Evolutionary conservation across 2,113 vertebrate species (phyloP), one percentile per base, ranked within the genome.

Genomic region (Ailurus styani): DNA sequence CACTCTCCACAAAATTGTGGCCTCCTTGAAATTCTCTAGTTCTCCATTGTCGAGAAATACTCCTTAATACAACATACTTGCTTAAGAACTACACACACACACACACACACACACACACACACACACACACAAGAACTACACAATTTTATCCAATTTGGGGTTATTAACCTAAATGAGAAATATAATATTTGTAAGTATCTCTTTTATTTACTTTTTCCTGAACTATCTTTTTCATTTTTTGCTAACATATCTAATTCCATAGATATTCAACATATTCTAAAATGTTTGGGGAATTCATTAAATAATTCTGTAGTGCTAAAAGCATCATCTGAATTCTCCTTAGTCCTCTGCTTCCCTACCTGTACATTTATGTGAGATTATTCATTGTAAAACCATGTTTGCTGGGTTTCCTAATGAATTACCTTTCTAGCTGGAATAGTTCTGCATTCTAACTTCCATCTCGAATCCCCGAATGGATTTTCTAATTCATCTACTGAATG

Each of bases 251-350:
- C 34, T 68, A 68, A 85, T 88, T 90, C 34, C 34, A 34, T 93
- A 90, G 96, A 60, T 96, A 90, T n/a, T 85, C 29, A 95, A 40
- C 50, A n/a, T 86, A 70, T 87, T 55, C 27, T 84, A 66, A 96
- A 96, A 75, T 96, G 20, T 85, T 85, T 94, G 91, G 27, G 54
- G 47, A 95, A 62, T 91, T 91, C 57, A 82, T 95, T 91, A 94
- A 72, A n/a, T 87, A 93, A 87, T 88, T 82, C 23, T 77, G 0
- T 64, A 88, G 68, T 83, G 25, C 34, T 82, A 70, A 88, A 93
- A 83, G n/a, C n/a, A 62, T 86, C 68, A 57, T 72, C 6, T 45
- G 34, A 66, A 34, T 78, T 66, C 6, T 93, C 27, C 9, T 83
- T 52, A 78, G 34, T 90, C 13, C 20, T 85, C 23, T 85, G 27